Evolutionary conservation across 2,888 invertebrate genomes (phyloP).

Genomic region (Patella caerulea): DNA sequence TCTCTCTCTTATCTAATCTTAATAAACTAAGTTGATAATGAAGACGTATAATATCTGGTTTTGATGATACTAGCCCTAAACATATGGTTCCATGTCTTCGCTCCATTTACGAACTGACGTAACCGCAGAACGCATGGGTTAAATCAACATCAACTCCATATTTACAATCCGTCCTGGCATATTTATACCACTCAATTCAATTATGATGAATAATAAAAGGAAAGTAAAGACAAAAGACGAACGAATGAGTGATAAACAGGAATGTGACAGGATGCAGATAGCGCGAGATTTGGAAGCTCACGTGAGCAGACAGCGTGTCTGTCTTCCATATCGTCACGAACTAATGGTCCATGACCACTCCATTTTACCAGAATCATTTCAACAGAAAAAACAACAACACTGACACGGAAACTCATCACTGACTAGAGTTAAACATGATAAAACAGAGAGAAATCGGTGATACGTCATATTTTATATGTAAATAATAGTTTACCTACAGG

Average conservation of each 20-base stretch:
- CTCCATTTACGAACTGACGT: constrained; percentile 4
- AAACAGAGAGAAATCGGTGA: background rate
- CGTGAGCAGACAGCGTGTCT: constrained; percentile 7
- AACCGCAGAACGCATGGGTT: background rate
- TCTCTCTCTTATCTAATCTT: background rate
- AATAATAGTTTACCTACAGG: too few species aligned
- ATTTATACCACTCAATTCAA: constrained; percentile 10
- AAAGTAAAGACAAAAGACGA: background rate
- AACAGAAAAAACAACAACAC: constrained; percentile 9
- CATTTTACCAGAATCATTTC: constrained; percentile 6
- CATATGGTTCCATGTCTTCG: background rate
- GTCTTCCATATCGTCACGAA: constrained; percentile 3
- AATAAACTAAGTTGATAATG: background rate
- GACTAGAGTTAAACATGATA: background rate
- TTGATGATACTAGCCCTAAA: background rate
- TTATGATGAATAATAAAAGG: constrained; percentile 10
- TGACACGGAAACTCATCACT: background rate
- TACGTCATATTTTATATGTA: too few species aligned
- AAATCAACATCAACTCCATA: background rate
- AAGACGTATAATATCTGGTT: background rate
- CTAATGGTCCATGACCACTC: constrained; percentile 2
- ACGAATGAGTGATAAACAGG: constrained; percentile 10
- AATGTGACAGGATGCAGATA: constrained; percentile 10
- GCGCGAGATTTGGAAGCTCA: constrained; percentile 4
- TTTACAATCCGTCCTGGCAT: constrained; percentile 3